These are phyloP conservation scores for Tragelaphus strepsiceros DNA, from an alignment of 2,113 vertebrate genomes.

Conservation along the genomic window DNA sequence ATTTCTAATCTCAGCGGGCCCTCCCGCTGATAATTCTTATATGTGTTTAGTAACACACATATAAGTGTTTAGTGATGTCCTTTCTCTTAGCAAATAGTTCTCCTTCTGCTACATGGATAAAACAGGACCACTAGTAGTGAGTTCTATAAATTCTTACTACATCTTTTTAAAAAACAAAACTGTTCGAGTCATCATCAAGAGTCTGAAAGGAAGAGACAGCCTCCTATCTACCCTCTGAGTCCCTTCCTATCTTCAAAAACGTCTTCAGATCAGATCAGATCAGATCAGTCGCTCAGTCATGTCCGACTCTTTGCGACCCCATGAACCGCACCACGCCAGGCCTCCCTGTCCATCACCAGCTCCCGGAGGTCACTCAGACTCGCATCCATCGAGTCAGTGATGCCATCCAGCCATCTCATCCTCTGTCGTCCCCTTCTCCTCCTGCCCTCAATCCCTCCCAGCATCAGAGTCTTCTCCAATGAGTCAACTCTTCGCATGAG, in stretches of 20 bases:
- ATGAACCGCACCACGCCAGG: no score
- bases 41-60: not conserved
- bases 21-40: not conserved
- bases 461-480: no score
- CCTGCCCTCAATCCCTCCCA: no score
- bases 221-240: not conserved
- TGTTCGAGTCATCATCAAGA: not conserved
- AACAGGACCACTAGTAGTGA: not conserved
- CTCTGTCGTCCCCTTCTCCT: no score
- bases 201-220: not conserved
- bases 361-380: no score
- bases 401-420: no score
- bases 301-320: no score
- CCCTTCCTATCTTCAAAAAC: not conserved
- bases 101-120: not conserved
- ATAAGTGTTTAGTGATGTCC: not conserved
- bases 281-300: no score
- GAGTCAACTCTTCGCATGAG: no score
- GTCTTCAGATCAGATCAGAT: no score
- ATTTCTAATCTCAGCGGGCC: not conserved
- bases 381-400: no score
- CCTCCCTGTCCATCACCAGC: no score
- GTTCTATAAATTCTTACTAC: not conserved
- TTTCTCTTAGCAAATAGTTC: not conserved
- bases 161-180: not conserved